These are phyloP conservation scores for Tetragonula clypearis DNA, from an alignment of 1,140 invertebrate species.

Conservation along the genomic window DNA sequence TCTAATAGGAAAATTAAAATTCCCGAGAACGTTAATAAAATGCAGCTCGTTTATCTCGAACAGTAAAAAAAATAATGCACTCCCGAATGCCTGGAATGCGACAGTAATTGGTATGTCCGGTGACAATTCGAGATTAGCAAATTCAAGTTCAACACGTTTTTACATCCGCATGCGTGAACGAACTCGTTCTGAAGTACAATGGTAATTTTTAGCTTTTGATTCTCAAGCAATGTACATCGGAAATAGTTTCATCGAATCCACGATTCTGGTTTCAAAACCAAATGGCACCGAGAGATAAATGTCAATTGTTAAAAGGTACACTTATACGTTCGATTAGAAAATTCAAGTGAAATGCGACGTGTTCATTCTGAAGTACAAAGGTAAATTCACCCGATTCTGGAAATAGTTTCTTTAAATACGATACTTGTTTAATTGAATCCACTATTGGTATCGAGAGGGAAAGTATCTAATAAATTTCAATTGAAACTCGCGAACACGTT, in stretches of 20 bases:
- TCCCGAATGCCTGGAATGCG: background rate
- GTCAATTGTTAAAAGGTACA: background rate
- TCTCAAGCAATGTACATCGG: background rate
- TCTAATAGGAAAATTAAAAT: constrained; percentile 14
- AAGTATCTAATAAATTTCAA: too few species aligned
- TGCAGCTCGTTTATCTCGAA: background rate
- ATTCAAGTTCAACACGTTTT: background rate
- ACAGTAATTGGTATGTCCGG: background rate
- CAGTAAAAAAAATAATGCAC: background rate
- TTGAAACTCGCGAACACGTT: too few species aligned
- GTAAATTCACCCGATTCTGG: too few species aligned
- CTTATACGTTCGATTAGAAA: too few species aligned
- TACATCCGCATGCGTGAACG: background rate
- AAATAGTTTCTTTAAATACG: too few species aligned
- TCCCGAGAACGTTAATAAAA: background rate
- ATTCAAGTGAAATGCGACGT: too few species aligned
- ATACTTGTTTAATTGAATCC: too few species aligned
- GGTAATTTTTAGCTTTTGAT: background rate
- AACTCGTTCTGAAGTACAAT: background rate
- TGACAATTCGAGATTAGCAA: background rate
- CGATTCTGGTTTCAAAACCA: background rate
- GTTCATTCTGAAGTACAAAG: too few species aligned
- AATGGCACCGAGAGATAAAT: background rate
- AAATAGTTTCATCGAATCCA: too few species aligned
- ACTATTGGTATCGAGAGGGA: too few species aligned